Evolutionary conservation across 2,888 invertebrate genomes (phyloP), one percentile per base, ranked within the genome.

Genomic region (Dusona sp.): DNA sequence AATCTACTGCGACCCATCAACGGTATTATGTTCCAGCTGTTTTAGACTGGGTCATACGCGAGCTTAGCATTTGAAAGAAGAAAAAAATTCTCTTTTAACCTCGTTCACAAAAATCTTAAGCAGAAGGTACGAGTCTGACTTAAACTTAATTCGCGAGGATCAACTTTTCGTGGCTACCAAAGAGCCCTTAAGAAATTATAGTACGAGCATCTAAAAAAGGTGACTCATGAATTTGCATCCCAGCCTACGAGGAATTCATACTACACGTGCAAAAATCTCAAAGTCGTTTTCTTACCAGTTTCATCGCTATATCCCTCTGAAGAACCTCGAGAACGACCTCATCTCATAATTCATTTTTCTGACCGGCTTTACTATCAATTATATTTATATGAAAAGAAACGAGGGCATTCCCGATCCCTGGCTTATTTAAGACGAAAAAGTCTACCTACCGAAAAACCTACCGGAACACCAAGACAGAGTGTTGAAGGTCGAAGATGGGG

Each of bases 11-110:
- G 78, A 75, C 74, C 57, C 78, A 70, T 78, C 81, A 74, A 73
- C 79, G 61, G 68, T 74, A 84, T 82, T 78, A 86, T 73, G 81
- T 86, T 86, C 86, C 86, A 86, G 86, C 84, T 84, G 86, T 72
- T 86, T 86, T n/a, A 78, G 57, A 70, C 22, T 81, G 25, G 73
- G 73, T 81, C 81, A 75, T n/a, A 38, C 16, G 16, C 11, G 61
- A 75, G 64, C 19, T 64, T 36, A 45, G n/a, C 42, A 19, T 48
- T 73, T 38, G 6, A 8, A 51, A 25, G 48, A 57, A 3, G 33
- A 67, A 61, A 9, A 54, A 73, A 22, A 16, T 9, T 67, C 38
- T 36, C 3, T 67, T 8, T 65, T 1, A 22, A 67, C 67, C 67
- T 67, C 67, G 67, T 38, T 67, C 65, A 38, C n/a, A 1, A 9